A percentile compares a stretch with the other conserved stretches of the same genome.
Evolutionary conservation across 2,888 invertebrate species (phyloP).

Genomic region (Oxyteleia sp.): DNA sequence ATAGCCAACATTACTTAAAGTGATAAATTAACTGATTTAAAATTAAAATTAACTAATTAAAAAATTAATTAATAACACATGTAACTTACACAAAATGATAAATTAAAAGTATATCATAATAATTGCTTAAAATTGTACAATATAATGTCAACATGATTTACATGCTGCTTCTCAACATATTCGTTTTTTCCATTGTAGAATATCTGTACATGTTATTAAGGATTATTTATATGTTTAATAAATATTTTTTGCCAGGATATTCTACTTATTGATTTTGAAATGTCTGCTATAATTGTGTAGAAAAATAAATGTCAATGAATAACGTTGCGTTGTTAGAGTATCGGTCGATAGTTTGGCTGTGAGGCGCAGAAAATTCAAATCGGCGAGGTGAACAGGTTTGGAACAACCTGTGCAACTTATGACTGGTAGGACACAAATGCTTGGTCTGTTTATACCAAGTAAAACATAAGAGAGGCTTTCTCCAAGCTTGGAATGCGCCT

Average conservation of each 20-base stretch:
- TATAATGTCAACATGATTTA: no score
- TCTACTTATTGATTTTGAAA: conserved; percentile 1
- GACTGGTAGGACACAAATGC: conserved; percentile 59
- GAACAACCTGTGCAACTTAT: conserved; percentile 68
- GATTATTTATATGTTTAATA: background rate
- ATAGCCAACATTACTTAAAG: no score
- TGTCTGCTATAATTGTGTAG: conserved; percentile 1
- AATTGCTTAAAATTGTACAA: no score
- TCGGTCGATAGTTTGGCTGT: conserved; percentile 8
- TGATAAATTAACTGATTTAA: no score
- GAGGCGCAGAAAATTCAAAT: conserved; percentile 67
- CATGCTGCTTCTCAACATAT: no score
- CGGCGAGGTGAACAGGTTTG: conserved; percentile 63
- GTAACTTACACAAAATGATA: no score
- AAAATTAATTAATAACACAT: no score
- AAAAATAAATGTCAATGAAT: conserved; percentile 6
- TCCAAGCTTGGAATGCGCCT: conserved; percentile 82
- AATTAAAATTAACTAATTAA: no score
- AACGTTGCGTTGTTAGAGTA: background rate
- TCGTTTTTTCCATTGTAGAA: no score
- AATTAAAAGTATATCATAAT: no score
- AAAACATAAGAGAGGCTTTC: conserved; percentile 82
- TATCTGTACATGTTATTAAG: no score
- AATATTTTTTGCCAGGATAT: background rate
- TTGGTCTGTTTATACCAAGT: conserved; percentile 64